Conservation (phyloP, 2,888 invertebrate species). For the Gibbula magus region DNA sequence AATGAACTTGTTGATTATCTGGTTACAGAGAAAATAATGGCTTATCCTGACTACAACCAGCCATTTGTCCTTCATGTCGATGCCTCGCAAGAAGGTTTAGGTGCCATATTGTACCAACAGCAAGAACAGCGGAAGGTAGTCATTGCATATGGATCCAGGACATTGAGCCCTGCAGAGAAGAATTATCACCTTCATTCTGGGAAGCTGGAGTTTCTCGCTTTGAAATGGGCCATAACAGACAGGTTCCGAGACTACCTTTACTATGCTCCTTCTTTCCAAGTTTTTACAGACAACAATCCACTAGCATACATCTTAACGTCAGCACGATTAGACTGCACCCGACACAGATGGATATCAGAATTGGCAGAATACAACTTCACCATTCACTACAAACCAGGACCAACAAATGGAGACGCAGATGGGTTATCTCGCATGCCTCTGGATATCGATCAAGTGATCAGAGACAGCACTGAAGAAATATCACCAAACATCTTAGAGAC, state of each 20-base stretch:
- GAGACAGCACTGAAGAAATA: not conserved
- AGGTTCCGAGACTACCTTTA: conserved; percentile 21
- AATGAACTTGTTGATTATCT: too few species aligned
- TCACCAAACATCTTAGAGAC: not conserved
- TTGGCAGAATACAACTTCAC: conserved; percentile 6
- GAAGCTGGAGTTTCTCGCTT: not conserved
- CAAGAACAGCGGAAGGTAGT: not conserved
- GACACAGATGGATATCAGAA: conserved; percentile 4
- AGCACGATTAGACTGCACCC: not conserved
- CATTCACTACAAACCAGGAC: not conserved
- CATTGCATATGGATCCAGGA: not conserved
- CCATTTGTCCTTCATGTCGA: too few species aligned
- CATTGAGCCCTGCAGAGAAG: not conserved
- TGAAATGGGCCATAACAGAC: not conserved
- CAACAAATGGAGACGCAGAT: conserved; percentile 5
- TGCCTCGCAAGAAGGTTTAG: conserved; percentile 3
- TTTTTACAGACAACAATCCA: not conserved
- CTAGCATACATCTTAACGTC: not conserved
- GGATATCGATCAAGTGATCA: not conserved
- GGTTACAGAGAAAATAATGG: not conserved
- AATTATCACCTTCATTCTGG: conserved; percentile 19
- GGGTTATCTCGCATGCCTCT: not conserved
- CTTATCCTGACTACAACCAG: not conserved
- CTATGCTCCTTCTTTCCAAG: not conserved
- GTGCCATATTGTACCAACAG: conserved; percentile 15